Evolutionary conservation across 2,888 invertebrate species (phyloP).

Genomic region (Thalpophila matura): DNA sequence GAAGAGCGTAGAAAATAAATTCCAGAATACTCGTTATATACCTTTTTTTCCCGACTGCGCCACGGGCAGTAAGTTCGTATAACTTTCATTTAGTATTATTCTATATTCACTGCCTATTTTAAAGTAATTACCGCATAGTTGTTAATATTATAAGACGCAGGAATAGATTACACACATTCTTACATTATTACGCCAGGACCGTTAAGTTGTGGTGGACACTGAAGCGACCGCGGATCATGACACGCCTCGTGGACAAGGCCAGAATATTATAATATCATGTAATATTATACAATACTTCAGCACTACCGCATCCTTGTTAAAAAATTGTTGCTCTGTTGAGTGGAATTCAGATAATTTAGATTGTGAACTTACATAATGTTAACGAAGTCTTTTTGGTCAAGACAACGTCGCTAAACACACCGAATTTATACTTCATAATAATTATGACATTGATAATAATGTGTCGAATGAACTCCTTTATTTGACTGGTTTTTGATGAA

Average conservation of each 20-base stretch:
- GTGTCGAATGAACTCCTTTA: no score
- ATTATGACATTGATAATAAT: no score
- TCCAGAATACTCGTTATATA: no score
- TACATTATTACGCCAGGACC: not conserved
- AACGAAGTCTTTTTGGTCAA: not conserved
- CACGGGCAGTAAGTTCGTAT: no score
- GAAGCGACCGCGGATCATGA: constrained; percentile 95
- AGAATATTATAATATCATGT: constrained; percentile 59
- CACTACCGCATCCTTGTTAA: constrained; percentile 55
- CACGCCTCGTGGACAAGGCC: constrained; percentile 92
- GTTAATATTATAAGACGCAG: constrained; percentile 9
- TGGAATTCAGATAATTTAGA: constrained; percentile 37
- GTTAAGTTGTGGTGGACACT: constrained; percentile 66
- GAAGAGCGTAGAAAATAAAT: no score
- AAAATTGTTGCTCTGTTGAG: constrained; percentile 41
- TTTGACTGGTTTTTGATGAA: no score
- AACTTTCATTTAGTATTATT: no score
- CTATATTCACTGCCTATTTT: not conserved
- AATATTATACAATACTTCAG: constrained; percentile 46
- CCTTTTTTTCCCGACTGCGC: no score
- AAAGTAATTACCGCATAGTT: constrained; percentile 1
- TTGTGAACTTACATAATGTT: constrained; percentile 16
- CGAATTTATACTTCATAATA: no score
- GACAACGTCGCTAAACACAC: no score
- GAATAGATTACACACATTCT: constrained; percentile 28